Conservation (phyloP, 2,888 invertebrate genomes). For the Thyatira batis region DNA sequence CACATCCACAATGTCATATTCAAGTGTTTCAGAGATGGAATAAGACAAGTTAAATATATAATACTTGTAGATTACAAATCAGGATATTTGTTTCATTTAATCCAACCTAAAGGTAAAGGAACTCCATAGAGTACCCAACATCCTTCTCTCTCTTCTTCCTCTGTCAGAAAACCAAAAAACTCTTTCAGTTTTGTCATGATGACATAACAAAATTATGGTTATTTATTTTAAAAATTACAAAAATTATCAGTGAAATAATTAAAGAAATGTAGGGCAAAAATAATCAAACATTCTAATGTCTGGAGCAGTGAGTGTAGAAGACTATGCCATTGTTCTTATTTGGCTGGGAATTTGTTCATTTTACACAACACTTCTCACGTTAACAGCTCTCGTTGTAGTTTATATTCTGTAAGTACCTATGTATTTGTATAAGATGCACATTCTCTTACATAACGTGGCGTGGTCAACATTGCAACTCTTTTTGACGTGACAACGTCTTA, state of each 20-base stretch:
- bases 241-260: constrained; percentile 22
- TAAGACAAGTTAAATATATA: constrained; percentile 13
- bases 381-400: constrained; percentile 56
- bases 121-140: neutral
- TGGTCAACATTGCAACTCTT: no score
- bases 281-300: constrained; percentile 55
- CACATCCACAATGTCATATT: constrained; percentile 7
- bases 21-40: constrained; percentile 20
- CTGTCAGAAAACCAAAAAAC: neutral
- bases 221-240: constrained; percentile 17
- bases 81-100: no score
- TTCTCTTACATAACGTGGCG: no score
- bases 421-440: no score
- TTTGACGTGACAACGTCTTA: no score
- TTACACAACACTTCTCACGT: constrained; percentile 53
- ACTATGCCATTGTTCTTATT: constrained; percentile 47
- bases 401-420: constrained; percentile 65
- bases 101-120: no score
- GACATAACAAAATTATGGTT: constrained; percentile 1
- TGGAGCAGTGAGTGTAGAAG: constrained; percentile 44
- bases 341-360: constrained; percentile 60
- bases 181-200: neutral
- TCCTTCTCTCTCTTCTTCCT: neutral
- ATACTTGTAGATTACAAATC: no score
- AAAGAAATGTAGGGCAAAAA: constrained; percentile 25